Base-by-base conservation (phyloP, 2,797 vertebrate genomes). In the Euthynnus affinis region DNA sequence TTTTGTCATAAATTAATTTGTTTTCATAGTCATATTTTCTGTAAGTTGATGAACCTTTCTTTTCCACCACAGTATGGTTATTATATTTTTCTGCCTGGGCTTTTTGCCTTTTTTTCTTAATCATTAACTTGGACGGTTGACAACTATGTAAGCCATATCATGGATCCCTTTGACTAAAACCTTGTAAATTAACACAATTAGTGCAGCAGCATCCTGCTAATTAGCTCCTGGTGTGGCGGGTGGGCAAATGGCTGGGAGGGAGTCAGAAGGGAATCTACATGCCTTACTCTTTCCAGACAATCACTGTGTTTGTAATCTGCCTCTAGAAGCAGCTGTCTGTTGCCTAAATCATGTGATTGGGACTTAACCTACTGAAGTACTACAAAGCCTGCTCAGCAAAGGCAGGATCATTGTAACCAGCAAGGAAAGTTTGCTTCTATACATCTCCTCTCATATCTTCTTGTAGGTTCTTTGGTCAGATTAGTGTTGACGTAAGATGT, bases 141-240 rank as follows among this genome's bases (percentile, higher is more conserved):
- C 96, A 97, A 95, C 94, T 92, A 93, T 95, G 95, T 96, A 95
- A 97, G 95, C 95, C 95, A 94, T 95, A 96, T 95, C 95, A 95
- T 95, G 94, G 94, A 96, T 97, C 95, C 95, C 96, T 98, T 97
- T 98, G 96, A 98, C 96, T 97, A 97, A 98, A 98, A 97, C 97
- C 97, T 97, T 97, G 97, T 97, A 98, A 98, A 99, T 98, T 97
- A 98, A 97, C 97, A 96, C 97, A 98, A 99, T 99, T 98, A 99
- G 97, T 95, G 95, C 96, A 96, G 96, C 96, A 96, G 97, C 97
- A 97, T 98, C 96, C 96, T 93, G 95, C 96, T 99, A 99, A 99
- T 99, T 99, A 98, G 96, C 95, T 96, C 94, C 93, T 90, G 92
- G 93, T 96, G 95, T 95, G 95, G 94, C 90, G 93, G 94, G 95